Percentiles rank a stretch among this genome's conserved stretches.
Evolutionary conservation across 1,140 invertebrate species (phyloP).

Genomic region (Stegodyphus mimosarum): DNA sequence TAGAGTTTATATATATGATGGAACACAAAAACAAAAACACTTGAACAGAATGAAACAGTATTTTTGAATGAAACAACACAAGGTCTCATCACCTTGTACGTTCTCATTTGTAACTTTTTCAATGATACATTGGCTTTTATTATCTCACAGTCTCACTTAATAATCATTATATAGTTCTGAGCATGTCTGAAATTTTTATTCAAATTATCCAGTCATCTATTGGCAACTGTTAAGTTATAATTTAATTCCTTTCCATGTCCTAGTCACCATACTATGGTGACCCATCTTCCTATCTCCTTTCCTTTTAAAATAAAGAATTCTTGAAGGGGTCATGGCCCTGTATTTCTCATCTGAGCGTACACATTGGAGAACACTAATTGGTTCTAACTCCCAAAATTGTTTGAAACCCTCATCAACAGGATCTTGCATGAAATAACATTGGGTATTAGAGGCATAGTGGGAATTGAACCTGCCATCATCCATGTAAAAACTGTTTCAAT

Average conservation of each 20-base stretch:
- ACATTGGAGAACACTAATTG: not conserved
- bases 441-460: not conserved
- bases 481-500: conserved; percentile 10
- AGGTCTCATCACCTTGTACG: too few species aligned
- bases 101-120: too few species aligned
- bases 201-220: not conserved
- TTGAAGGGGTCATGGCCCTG: conserved; percentile 2
- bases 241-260: not conserved
- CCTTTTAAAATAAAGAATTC: conserved; percentile 5
- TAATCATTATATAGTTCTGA: not conserved
- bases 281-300: not conserved
- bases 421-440: conserved; percentile 11
- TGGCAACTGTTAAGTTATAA: not conserved
- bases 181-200: too few species aligned
- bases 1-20: too few species aligned
- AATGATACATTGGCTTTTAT: too few species aligned
- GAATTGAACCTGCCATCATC: conserved; percentile 3
- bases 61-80: too few species aligned
- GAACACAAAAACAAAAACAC: too few species aligned
- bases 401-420: not conserved
- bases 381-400: conserved; percentile 4
- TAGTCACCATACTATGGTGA: not conserved
- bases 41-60: too few species aligned
- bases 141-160: not conserved
- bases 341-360: not conserved